phyloP scores from a whole-genome alignment of 2,797 vertebrate genomes.

The Siniperca undulata region DNA sequence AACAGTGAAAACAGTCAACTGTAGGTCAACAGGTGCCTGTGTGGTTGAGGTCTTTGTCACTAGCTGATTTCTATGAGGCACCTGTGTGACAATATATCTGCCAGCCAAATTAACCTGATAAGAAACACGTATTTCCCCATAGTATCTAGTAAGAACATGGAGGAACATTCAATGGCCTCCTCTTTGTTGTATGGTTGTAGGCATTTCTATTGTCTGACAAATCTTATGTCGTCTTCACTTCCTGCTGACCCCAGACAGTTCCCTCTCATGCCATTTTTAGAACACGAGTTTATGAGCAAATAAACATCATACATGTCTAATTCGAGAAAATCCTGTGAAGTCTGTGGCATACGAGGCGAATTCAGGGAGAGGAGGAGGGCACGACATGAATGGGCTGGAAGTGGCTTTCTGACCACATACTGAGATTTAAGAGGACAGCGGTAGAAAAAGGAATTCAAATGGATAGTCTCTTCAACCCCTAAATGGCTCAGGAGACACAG shows the following conservation, averaged over 20 bases:
- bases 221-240: constrained; percentile 49
- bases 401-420: constrained; percentile 68
- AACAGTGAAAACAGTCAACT: constrained; percentile 14
- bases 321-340: constrained; percentile 66
- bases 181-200: constrained; percentile 12
- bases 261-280: constrained; percentile 54
- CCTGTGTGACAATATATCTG: constrained; percentile 11
- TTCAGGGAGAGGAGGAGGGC: constrained; percentile 41
- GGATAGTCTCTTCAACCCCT: constrained; percentile 59
- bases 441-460: constrained; percentile 64
- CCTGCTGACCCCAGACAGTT: constrained; percentile 42
- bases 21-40: constrained; percentile 23
- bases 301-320: constrained; percentile 65
- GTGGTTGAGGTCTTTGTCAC: constrained; percentile 1
- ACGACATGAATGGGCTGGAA: constrained; percentile 67
- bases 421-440: constrained; percentile 66
- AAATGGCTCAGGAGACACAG: constrained; percentile 41
- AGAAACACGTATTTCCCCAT: neutral
- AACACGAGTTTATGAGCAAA: constrained; percentile 56
- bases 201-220: constrained; percentile 39
- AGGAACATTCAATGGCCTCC: constrained; percentile 15
- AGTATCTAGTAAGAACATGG: neutral
- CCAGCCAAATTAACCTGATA: neutral
- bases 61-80: constrained; percentile 16
- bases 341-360: constrained; percentile 51